Conservation (phyloP, 2,888 invertebrate genomes). For the Watsonalla cultraria region DNA sequence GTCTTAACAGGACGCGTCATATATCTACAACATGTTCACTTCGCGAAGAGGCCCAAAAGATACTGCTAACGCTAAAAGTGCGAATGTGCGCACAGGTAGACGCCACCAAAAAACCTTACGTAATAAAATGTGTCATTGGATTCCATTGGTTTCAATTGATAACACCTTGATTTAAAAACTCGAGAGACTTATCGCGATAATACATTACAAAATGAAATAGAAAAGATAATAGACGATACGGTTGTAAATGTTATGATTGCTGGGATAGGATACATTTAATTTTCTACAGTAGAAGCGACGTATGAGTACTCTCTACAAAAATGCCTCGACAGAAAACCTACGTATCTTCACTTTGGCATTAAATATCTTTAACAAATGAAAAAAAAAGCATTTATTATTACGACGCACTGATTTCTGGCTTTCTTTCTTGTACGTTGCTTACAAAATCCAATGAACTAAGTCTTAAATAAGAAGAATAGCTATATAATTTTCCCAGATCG, state of each 20-base stretch:
- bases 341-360: too few species aligned
- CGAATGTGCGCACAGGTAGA: constrained; percentile 41
- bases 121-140: constrained; percentile 43
- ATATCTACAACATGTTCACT: constrained; percentile 12
- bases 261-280: not conserved
- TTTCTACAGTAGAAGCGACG: not conserved
- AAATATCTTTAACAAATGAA: too few species aligned
- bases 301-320: too few species aligned
- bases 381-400: too few species aligned
- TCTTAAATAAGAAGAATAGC: too few species aligned
- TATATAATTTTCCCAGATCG: too few species aligned
- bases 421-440: too few species aligned
- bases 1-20: not conserved
- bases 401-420: too few species aligned
- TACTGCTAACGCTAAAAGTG: constrained; percentile 32
- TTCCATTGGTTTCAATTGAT: constrained; percentile 30
- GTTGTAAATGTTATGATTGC: not conserved
- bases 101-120: constrained; percentile 32
- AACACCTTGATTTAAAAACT: constrained; percentile 27
- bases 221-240: not conserved
- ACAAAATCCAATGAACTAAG: too few species aligned
- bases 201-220: not conserved
- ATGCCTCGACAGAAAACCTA: too few species aligned
- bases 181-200: not conserved
- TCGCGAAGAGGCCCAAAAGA: constrained; percentile 12